Percentiles rank a stretch among this genome's conserved stretches.
Evolutionary conservation across 2,113 vertebrate species (phyloP).

Genomic region (Microtus montanus): DNA sequence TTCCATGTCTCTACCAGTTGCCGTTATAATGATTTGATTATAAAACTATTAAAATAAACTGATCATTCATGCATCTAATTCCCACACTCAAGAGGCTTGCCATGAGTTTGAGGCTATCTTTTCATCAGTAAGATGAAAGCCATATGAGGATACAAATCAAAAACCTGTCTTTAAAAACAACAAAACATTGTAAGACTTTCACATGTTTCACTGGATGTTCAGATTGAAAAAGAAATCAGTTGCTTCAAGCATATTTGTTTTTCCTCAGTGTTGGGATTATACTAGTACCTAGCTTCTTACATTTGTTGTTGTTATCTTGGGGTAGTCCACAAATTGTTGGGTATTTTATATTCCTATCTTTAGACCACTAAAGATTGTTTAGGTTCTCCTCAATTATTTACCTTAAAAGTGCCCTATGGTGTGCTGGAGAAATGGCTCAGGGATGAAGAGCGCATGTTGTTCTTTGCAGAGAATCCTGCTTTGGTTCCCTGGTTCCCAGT

Average conservation of each 20-base stretch:
- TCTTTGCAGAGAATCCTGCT: background rate
- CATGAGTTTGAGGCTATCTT: background rate
- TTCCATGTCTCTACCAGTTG: background rate
- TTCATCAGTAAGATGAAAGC: background rate
- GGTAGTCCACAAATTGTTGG: background rate
- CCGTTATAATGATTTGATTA: background rate
- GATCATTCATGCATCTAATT: background rate
- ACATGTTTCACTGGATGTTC: background rate
- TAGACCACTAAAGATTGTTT: background rate
- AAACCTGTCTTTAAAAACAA: background rate
- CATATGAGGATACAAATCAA: background rate
- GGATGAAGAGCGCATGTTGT: background rate
- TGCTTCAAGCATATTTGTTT: background rate
- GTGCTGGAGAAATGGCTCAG: background rate
- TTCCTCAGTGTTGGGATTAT: background rate
- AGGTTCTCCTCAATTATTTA: background rate
- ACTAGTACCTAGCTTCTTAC: background rate
- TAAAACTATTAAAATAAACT: background rate
- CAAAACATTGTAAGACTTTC: background rate
- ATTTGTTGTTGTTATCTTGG: background rate
- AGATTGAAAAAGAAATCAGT: background rate
- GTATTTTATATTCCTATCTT: background rate
- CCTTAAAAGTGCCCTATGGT: background rate
- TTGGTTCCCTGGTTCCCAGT: background rate
- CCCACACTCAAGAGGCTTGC: background rate